Evolutionary conservation across 2,113 vertebrate species (phyloP).

Genomic region (Malurus cyaneus): DNA sequence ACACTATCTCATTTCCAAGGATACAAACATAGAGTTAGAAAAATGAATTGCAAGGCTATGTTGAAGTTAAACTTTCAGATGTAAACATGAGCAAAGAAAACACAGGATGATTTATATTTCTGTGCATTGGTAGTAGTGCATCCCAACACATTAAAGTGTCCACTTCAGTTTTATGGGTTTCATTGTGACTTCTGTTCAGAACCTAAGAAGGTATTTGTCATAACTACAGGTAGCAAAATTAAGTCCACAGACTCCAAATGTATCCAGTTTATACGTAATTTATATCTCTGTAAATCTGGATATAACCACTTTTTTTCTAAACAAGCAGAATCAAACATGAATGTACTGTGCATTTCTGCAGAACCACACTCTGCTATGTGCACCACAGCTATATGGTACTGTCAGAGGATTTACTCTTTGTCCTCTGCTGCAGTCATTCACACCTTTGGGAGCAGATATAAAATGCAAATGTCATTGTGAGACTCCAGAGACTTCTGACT

Average conservation of each 20-base stretch:
- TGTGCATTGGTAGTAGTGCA: background rate
- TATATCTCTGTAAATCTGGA: background rate
- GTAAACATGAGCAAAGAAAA: background rate
- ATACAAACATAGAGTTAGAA: background rate
- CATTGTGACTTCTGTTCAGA: background rate
- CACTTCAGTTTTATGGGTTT: background rate
- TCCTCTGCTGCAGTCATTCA: background rate
- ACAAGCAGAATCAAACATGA: background rate
- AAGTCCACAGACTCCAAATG: background rate
- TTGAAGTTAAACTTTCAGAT: background rate
- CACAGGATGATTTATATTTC: background rate
- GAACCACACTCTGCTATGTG: background rate
- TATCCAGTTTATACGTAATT: background rate
- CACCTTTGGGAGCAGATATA: background rate
- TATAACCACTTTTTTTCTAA: background rate
- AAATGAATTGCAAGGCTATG: background rate
- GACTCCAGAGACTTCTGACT: constrained; percentile 27
- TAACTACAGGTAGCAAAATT: background rate
- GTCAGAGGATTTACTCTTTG: background rate
- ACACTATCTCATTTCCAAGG: background rate
- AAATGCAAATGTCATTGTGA: constrained; percentile 23
- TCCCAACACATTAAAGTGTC: background rate
- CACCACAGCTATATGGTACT: background rate
- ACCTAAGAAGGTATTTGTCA: background rate
- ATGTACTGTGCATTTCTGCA: background rate